Conservation (phyloP, 2,113 vertebrate species). For the Syngnathus scovelli region DNA sequence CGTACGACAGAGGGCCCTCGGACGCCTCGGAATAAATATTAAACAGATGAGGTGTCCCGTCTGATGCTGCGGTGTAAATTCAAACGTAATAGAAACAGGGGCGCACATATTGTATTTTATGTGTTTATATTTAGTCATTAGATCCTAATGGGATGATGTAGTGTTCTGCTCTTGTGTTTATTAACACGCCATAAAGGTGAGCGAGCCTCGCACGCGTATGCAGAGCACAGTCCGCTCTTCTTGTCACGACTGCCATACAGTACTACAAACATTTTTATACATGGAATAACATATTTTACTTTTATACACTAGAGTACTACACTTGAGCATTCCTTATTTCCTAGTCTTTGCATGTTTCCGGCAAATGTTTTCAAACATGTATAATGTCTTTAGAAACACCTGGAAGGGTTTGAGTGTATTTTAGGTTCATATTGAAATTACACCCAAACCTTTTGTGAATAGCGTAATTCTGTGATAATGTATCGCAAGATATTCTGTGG, state of each 20-base stretch:
- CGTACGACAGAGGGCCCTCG: conserved; percentile 62
- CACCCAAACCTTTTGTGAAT: background rate
- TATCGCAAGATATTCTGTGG: background rate
- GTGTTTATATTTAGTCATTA: conserved; percentile 9
- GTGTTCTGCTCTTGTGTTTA: background rate
- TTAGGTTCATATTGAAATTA: background rate
- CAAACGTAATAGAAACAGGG: conserved; percentile 2
- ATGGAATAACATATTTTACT: background rate
- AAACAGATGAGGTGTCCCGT: conserved; percentile 57
- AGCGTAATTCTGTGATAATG: background rate
- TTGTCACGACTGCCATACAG: background rate
- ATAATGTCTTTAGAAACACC: too few species aligned
- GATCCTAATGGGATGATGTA: background rate
- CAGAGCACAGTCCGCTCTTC: background rate
- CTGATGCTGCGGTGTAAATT: conserved; percentile 40
- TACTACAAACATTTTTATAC: background rate
- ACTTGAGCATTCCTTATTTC: too few species aligned
- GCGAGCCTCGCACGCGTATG: background rate
- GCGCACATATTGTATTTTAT: background rate
- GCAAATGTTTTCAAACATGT: too few species aligned
- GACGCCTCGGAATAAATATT: conserved; percentile 67
- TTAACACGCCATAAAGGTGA: background rate
- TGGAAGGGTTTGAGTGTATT: background rate
- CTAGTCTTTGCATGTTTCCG: too few species aligned
- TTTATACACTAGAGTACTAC: too few species aligned